These are phyloP conservation scores for Agrypnia vestita DNA, from an alignment of 1,140 invertebrate species.

Conservation along the genomic window DNA sequence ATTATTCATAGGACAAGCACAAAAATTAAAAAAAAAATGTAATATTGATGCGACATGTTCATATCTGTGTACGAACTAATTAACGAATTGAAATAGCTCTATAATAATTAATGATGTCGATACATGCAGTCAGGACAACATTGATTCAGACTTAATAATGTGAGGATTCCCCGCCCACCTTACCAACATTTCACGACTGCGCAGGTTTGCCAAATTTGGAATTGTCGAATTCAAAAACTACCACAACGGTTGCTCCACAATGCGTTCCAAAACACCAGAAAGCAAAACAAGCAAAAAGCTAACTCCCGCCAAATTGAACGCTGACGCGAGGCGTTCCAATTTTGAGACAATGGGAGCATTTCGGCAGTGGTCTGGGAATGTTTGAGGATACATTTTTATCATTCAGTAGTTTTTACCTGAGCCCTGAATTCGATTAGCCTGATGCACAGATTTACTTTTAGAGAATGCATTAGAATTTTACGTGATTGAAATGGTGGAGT, in stretches of 20 bases:
- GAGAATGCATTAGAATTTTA: neutral
- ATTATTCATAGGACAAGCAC: too few relatives aligned
- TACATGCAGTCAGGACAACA: too few relatives aligned
- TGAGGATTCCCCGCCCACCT: neutral
- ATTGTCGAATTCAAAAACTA: slow-evolving; percentile 41
- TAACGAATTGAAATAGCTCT: too few relatives aligned
- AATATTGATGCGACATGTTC: too few relatives aligned
- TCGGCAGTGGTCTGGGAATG: slow-evolving; percentile 57
- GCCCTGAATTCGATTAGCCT: slow-evolving; percentile 5
- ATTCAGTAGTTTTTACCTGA: slow-evolving; percentile 54
- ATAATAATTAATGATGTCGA: too few relatives aligned
- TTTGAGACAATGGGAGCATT: slow-evolving; percentile 59
- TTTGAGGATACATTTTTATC: slow-evolving; percentile 47
- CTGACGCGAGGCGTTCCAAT: slow-evolving; percentile 51
- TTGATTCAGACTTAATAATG: neutral
- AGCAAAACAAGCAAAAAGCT: slow-evolving; percentile 23
- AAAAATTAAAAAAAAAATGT: too few relatives aligned
- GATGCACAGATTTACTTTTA: neutral
- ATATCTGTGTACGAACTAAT: too few relatives aligned
- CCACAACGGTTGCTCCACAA: slow-evolving; percentile 50
- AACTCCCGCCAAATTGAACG: slow-evolving; percentile 38
- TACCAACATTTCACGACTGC: slow-evolving; percentile 4
- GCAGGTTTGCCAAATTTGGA: slow-evolving; percentile 53
- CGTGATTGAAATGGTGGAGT: neutral
- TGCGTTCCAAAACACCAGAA: slow-evolving; percentile 43